Evolutionary conservation across 2,113 vertebrate genomes (phyloP).

Genomic region (Gobius niger): DNA sequence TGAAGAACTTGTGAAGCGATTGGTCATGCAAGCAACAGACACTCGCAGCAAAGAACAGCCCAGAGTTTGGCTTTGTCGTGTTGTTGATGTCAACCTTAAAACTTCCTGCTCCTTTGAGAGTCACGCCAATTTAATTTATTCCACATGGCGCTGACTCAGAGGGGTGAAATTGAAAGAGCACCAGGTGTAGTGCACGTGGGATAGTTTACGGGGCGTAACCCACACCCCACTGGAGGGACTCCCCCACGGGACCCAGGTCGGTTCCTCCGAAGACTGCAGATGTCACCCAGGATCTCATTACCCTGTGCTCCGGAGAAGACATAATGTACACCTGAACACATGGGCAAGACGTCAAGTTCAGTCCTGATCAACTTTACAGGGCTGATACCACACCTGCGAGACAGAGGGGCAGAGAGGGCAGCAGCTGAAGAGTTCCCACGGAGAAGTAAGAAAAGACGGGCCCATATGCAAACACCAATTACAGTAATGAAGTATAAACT

Average conservation of each 20-base stretch:
- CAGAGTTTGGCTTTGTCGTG: background rate
- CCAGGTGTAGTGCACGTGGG: slow-evolving; percentile 26
- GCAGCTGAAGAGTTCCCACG: background rate
- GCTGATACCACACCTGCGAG: slow-evolving; percentile 30
- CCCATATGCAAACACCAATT: too few species aligned
- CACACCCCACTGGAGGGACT: slow-evolving; percentile 13
- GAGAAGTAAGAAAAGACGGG: background rate
- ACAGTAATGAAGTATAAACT: too few species aligned
- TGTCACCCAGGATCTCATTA: slow-evolving; percentile 63
- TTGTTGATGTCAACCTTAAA: slow-evolving; percentile 10
- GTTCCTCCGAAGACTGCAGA: slow-evolving; percentile 39
- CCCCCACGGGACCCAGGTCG: slow-evolving; percentile 32
- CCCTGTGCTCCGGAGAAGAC: slow-evolving; percentile 40
- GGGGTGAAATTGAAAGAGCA: slow-evolving; percentile 9
- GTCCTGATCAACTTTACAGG: slow-evolving; percentile 28
- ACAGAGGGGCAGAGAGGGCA: background rate
- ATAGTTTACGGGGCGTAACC: slow-evolving; percentile 29
- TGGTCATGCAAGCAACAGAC: too few species aligned
- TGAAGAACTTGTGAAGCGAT: too few species aligned
- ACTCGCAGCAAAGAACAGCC: background rate
- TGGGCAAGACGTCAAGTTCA: slow-evolving; percentile 11
- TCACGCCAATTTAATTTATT: slow-evolving; percentile 11
- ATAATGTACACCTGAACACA: slow-evolving; percentile 42
- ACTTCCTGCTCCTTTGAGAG: slow-evolving; percentile 2
- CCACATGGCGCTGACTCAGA: slow-evolving; percentile 8